Evolutionary conservation across 64 coral and sea anemone genomes (phyloP), one percentile per base, ranked within the genome.

Genomic region (Dendronephthya gigantea): DNA sequence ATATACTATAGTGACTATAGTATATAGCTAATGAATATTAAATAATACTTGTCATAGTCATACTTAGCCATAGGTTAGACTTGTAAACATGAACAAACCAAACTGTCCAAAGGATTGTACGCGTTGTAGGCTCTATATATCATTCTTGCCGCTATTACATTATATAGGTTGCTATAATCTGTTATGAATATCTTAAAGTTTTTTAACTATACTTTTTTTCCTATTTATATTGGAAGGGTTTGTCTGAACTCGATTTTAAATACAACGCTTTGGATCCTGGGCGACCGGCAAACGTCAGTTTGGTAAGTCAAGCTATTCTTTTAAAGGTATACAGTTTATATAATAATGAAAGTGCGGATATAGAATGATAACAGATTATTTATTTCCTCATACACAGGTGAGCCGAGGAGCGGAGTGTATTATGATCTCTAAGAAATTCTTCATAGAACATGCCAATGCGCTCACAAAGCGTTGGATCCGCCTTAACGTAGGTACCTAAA

Each of bases 361-460:
- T 50, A 52, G 50, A 52, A 52, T 30, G 32, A 17, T 30, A 74
- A 74, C 68, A 74, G 13, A 17, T 74, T n/a, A 45, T 11, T 34
- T 79, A 33, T 29, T 75, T 79, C 19, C 14, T 74, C 68, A 11
- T 35, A 25, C 70, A 7, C 15, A 97, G 94, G 92, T 97, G 22
- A 97, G 94, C 40, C 87, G 94, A 88, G 94, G 94, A 48, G 89
- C 94, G 13, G 94, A 97, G 66, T 97, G 94, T 88, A 90, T 97
- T 3, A 97, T 97, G 94, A 89, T 97, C 28, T 97, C 94, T 0
- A 97, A 97, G 85, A 93, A 97, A 68, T 87, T 97, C 62, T 97
- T 97, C 38, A 65, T 93, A 30, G 88, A 68, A 34, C 86, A 97
- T 69, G 89, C 91, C 29, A 91, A 89, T 47, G 94, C 93, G 13